Evolutionary conservation across 2,888 invertebrate species (phyloP).

Genomic region (Calameuta idolon): DNA sequence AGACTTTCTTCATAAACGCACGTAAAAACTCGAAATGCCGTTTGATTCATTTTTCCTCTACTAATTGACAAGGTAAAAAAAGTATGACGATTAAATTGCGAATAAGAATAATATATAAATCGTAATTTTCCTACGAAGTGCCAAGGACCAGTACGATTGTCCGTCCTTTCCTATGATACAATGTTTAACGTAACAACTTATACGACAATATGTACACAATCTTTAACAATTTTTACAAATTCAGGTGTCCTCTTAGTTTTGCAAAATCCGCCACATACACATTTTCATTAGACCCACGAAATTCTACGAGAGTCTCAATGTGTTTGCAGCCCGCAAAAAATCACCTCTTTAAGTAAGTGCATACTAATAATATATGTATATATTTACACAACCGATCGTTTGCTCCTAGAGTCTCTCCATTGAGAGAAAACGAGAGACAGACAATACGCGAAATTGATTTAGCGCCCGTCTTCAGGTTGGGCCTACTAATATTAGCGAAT

Average conservation of each 20-base stretch:
- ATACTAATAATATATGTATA: not conserved
- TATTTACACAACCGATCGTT: not conserved
- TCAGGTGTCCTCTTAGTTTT: not conserved
- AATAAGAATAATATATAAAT: not conserved
- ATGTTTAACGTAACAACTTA: constrained; percentile 33
- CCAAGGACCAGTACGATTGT: not conserved
- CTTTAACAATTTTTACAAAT: constrained; percentile 29
- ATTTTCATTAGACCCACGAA: not conserved
- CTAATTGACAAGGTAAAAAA: not conserved
- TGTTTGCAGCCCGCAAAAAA: not conserved
- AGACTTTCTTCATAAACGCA: not conserved
- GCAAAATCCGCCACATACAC: not conserved
- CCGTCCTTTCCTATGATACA: constrained; percentile 19
- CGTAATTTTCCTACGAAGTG: not conserved
- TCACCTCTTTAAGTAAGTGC: not conserved
- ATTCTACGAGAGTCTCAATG: not conserved
- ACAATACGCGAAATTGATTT: not conserved
- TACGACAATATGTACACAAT: constrained; percentile 39
- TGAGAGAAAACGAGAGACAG: not conserved
- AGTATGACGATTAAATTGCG: not conserved
- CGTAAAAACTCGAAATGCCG: not conserved
- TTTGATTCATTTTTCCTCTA: not conserved
- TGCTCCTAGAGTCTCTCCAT: not conserved
- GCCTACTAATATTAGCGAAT: not conserved
- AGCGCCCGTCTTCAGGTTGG: not conserved